phyloP scores from a whole-genome alignment of 2,888 invertebrate genomes.

The Acanthosoma haemorrhoidale region DNA sequence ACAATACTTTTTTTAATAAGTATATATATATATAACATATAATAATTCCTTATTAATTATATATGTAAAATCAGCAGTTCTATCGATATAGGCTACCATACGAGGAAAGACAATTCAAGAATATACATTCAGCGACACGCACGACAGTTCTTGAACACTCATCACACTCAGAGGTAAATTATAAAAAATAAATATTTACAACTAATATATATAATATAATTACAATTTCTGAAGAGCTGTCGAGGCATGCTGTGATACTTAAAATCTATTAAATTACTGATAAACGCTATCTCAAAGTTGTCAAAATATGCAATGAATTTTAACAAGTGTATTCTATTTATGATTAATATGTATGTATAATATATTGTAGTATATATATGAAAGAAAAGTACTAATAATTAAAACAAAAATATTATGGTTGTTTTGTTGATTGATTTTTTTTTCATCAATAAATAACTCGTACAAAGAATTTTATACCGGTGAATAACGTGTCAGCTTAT shows the following conservation, averaged over 20 bases:
- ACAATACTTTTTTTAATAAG: not conserved
- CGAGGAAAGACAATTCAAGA: not conserved
- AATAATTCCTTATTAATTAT: not conserved
- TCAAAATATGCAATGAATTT: not conserved
- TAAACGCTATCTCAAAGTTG: not conserved
- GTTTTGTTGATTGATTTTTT: not conserved
- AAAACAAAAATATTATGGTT: not conserved
- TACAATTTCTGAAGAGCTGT: not conserved
- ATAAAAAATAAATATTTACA: constrained; percentile 11
- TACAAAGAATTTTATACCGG: not conserved
- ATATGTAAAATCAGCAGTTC: not conserved
- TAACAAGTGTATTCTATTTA: not conserved
- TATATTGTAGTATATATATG: too few species aligned
- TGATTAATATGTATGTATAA: not conserved
- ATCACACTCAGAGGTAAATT: not conserved
- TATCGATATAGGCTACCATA: not conserved
- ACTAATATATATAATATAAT: not conserved
- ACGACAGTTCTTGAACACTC: not conserved
- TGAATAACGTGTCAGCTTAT: not conserved
- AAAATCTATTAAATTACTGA: not conserved
- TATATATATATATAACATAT: not conserved
- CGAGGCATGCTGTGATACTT: not conserved
- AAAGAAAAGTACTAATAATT: not conserved
- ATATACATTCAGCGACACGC: not conserved
- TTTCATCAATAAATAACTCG: constrained; percentile 1